Evolutionary conservation across 2,797 vertebrate species (phyloP).

Genomic region (Morus bassanus): DNA sequence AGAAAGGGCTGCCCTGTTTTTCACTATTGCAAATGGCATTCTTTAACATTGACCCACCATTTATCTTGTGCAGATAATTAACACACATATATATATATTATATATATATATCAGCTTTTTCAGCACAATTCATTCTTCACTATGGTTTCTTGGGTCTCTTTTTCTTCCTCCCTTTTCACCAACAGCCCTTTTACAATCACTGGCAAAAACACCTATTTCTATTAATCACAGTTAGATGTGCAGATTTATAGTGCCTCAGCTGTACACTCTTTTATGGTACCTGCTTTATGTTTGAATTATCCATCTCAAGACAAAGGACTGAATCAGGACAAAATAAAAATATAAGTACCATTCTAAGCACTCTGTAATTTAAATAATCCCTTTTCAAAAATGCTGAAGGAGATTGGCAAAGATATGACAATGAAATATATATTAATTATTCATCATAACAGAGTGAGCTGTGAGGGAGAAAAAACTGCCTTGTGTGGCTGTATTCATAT

Average conservation of each 20-base stretch:
- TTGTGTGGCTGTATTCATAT: background rate
- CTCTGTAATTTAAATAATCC: background rate
- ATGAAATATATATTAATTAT: conserved; percentile 25
- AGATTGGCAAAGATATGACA: conserved; percentile 19
- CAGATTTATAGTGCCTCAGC: conserved; percentile 31
- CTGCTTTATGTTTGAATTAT: conserved; percentile 29
- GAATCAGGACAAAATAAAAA: conserved; percentile 56
- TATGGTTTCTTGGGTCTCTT: conserved; percentile 9
- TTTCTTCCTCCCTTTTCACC: background rate
- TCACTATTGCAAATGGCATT: background rate
- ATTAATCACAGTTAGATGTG: conserved; percentile 48
- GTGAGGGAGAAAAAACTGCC: background rate
- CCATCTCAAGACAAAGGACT: conserved; percentile 7
- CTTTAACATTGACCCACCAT: background rate
- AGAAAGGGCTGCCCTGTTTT: conserved; percentile 8
- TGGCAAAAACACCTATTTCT: background rate
- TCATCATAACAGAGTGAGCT: background rate
- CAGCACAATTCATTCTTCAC: conserved; percentile 20
- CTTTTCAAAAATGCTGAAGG: conserved; percentile 42
- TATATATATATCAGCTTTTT: background rate
- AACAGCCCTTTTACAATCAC: background rate
- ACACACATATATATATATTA: too few relatives aligned
- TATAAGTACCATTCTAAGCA: background rate
- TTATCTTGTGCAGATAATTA: background rate
- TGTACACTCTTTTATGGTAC: background rate